Conservation (phyloP, 2,113 vertebrate species). For the Cyrtonyx montezumae region DNA sequence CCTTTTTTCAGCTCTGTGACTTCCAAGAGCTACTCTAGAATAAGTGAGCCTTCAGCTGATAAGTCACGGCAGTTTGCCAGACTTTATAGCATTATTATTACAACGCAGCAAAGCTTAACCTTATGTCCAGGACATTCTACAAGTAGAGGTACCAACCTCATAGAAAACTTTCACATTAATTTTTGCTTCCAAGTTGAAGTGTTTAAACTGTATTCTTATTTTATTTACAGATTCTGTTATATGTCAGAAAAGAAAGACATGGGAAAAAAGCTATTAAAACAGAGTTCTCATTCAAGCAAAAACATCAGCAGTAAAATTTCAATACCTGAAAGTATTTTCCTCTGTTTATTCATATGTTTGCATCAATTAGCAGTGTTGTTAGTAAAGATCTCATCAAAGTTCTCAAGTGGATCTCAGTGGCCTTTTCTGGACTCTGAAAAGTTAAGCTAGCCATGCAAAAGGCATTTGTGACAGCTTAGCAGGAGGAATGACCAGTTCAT, state of each 20-base stretch:
- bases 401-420: background rate
- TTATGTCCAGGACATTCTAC: background rate
- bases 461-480: background rate
- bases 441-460: background rate
- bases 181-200: background rate
- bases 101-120: background rate
- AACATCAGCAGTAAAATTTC: slow-evolving; percentile 29
- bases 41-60: background rate
- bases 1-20: background rate
- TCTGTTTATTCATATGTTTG: slow-evolving; percentile 32
- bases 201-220: slow-evolving; percentile 16
- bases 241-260: background rate
- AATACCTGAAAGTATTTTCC: slow-evolving; percentile 23
- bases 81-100: background rate
- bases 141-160: background rate
- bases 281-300: slow-evolving; percentile 25
- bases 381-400: slow-evolving; percentile 21
- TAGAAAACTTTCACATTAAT: background rate
- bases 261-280: background rate
- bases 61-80: background rate
- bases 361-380: background rate
- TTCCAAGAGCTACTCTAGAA: background rate
- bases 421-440: background rate
- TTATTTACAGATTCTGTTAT: background rate
- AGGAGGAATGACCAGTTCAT: background rate